Conservation (phyloP, 2,797 vertebrate species). For the Bryconaethiops microstoma region DNA sequence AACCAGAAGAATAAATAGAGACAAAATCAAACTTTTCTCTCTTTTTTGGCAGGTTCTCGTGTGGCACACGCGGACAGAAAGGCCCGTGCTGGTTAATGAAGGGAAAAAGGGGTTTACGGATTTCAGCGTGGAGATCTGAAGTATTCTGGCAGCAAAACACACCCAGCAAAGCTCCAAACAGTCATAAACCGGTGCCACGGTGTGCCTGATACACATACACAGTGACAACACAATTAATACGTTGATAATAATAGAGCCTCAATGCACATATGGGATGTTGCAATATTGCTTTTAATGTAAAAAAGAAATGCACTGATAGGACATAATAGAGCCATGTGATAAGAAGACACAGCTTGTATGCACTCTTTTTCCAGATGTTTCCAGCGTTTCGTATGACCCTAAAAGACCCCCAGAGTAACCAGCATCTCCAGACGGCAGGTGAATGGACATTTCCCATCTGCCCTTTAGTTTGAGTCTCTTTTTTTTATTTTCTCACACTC, state of each 20-base stretch:
- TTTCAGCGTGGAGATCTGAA: conserved; percentile 95
- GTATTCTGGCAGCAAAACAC: conserved; percentile 4
- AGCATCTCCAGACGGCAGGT: background rate
- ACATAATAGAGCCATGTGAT: background rate
- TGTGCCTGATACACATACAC: background rate
- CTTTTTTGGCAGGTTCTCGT: conserved; percentile 87
- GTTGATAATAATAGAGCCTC: background rate
- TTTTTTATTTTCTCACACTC: background rate
- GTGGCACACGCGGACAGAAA: conserved; percentile 98
- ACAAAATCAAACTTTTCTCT: too few relatives aligned
- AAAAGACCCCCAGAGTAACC: background rate
- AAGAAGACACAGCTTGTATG: too few relatives aligned
- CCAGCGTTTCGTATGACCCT: background rate
- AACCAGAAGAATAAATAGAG: too few relatives aligned
- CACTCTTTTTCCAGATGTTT: background rate
- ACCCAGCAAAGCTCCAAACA: background rate
- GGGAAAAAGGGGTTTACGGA: conserved; percentile 99
- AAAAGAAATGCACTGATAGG: background rate
- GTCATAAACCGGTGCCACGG: background rate
- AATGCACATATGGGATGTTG: conserved; percentile 16
- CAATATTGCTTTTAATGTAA: conserved; percentile 16
- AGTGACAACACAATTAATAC: too few relatives aligned
- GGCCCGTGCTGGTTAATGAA: conserved; percentile 96
- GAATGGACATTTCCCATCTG: background rate
- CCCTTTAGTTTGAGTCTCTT: background rate